Evolutionary conservation across 2,888 invertebrate genomes (phyloP).

Genomic region (Lepidonotus clava): DNA sequence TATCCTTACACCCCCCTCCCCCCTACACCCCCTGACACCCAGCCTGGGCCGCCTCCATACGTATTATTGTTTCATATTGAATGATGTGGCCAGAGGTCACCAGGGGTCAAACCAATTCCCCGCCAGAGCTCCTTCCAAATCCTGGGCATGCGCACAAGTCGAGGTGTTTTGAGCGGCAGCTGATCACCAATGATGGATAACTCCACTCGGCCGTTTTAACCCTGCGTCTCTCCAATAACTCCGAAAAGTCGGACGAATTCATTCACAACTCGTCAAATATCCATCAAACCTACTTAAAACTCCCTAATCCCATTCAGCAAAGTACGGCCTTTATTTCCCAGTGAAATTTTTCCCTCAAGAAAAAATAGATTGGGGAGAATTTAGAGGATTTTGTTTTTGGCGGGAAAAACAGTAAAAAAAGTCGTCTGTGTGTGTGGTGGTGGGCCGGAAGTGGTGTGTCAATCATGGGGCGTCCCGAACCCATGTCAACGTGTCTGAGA

Average conservation of each 20-base stretch:
- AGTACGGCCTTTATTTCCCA: not conserved
- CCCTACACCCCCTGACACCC: too few species aligned
- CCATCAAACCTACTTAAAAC: not conserved
- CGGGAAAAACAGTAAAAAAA: not conserved
- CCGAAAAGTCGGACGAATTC: too few species aligned
- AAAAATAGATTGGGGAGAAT: not conserved
- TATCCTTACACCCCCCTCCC: too few species aligned
- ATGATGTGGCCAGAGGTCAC: not conserved
- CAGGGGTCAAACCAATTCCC: conserved; percentile 14
- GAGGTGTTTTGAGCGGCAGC: conserved; percentile 14
- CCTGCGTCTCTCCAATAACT: not conserved
- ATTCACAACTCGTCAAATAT: not conserved
- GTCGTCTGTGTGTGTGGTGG: not conserved
- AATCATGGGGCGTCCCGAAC: not conserved
- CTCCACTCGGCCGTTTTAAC: not conserved
- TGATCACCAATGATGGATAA: conserved; percentile 4
- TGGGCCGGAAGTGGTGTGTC: not conserved
- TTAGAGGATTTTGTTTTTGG: not conserved
- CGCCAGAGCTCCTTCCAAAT: not conserved
- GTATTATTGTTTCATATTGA: conserved; percentile 24
- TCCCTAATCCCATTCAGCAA: not conserved
- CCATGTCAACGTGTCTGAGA: not conserved
- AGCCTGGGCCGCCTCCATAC: too few species aligned
- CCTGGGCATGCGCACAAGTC: not conserved
- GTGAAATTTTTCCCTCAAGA: not conserved